Percentiles rank a stretch among this genome's conserved stretches.
phyloP scores from a whole-genome alignment of 1,140 invertebrate species.

The Patella vulgata region DNA sequence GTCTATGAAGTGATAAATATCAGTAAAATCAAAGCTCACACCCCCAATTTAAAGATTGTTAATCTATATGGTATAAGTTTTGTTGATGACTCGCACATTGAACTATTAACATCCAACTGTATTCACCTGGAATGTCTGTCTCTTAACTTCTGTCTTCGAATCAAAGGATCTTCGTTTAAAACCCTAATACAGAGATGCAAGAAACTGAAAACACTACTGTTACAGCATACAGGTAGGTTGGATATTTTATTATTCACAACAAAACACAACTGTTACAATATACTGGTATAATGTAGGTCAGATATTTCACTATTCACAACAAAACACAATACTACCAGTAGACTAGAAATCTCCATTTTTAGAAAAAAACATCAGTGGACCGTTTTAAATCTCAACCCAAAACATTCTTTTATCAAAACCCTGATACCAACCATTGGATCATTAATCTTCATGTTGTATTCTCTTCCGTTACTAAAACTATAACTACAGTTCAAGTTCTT shows the following conservation, averaged over 20 bases:
- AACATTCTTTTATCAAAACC: too few relatives aligned
- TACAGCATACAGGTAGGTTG: slow-evolving; percentile 90
- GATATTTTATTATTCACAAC: background rate
- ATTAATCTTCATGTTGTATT: too few relatives aligned
- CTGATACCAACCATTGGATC: too few relatives aligned
- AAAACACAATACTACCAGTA: background rate
- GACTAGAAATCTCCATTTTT: too few relatives aligned
- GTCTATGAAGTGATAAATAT: slow-evolving; percentile 99
- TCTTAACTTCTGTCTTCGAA: slow-evolving; percentile 96
- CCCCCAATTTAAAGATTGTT: slow-evolving; percentile 78
- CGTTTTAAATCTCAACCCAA: too few relatives aligned
- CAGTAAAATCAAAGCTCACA: slow-evolving; percentile 75
- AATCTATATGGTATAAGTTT: slow-evolving; percentile 91
- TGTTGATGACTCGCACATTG: slow-evolving; percentile 98
- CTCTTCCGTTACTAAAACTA: too few relatives aligned
- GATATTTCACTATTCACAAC: background rate
- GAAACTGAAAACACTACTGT: slow-evolving; percentile 88
- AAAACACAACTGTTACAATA: too few relatives aligned
- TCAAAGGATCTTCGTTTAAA: slow-evolving; percentile 96
- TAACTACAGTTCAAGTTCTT: too few relatives aligned
- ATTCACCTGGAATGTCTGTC: slow-evolving; percentile 94
- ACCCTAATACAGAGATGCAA: slow-evolving; percentile 93
- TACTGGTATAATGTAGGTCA: too few relatives aligned
- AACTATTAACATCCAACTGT: slow-evolving; percentile 83
- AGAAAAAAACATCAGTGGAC: too few relatives aligned